Evolutionary conservation across 2,797 vertebrate genomes (phyloP).

Genomic region (Acanthurus tractus): DNA sequence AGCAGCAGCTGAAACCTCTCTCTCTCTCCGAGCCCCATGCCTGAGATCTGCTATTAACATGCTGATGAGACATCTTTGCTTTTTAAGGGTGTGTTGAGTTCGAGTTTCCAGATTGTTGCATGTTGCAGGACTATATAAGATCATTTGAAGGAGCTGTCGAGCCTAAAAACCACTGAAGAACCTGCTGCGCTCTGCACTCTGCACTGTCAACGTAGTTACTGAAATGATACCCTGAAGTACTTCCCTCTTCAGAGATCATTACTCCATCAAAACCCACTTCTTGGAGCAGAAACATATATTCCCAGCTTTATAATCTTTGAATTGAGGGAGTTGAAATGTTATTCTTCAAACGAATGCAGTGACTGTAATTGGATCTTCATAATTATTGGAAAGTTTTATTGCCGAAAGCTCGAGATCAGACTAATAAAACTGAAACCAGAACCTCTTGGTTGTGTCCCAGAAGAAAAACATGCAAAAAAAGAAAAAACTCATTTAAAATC

Average conservation of each 20-base stretch:
- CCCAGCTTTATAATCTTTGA: background rate
- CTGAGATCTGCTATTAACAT: slow-evolving; percentile 27
- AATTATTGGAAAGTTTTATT: slow-evolving; percentile 1
- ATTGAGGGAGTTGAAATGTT: background rate
- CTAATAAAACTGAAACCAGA: background rate
- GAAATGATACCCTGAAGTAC: background rate
- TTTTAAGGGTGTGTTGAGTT: slow-evolving; percentile 8
- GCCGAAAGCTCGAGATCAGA: background rate
- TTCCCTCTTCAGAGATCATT: slow-evolving; percentile 11
- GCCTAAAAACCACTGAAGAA: background rate
- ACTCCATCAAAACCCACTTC: slow-evolving; percentile 6
- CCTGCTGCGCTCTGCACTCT: background rate
- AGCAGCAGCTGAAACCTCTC: slow-evolving; percentile 17
- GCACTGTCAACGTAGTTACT: background rate
- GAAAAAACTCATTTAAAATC: no score
- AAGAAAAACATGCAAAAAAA: no score
- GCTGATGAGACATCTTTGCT: slow-evolving; percentile 30
- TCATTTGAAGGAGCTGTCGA: background rate
- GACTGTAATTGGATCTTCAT: background rate
- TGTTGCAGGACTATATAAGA: background rate
- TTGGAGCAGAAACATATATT: background rate
- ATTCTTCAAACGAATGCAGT: background rate
- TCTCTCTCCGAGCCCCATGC: background rate
- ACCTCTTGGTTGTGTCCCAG: background rate
- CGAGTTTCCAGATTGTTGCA: background rate